phyloP scores from a whole-genome alignment of 2,888 invertebrate species.

The Cantharis flavilabris region DNA sequence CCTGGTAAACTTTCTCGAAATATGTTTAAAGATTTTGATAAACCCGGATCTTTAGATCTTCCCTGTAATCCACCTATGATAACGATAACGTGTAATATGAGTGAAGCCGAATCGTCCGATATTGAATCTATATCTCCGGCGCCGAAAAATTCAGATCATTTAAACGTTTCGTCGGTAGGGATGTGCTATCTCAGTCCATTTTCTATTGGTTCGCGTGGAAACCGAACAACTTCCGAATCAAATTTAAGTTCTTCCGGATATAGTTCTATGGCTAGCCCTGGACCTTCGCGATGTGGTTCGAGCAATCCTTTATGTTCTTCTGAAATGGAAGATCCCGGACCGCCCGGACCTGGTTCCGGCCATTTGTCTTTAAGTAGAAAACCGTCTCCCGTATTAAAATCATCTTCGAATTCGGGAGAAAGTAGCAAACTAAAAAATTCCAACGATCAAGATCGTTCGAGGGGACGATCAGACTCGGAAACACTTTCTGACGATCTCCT shows the following conservation, averaged over 20 bases:
- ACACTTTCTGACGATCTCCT: conserved; percentile 74
- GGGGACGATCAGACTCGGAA: conserved; percentile 74
- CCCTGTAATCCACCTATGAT: conserved; percentile 70
- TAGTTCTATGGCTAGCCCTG: conserved; percentile 84
- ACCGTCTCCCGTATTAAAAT: conserved; percentile 67
- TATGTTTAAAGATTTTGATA: conserved; percentile 67
- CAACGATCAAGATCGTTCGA: conserved; percentile 57
- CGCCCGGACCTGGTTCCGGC: conserved; percentile 57
- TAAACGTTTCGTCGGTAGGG: conserved; percentile 57
- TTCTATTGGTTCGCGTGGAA: conserved; percentile 71
- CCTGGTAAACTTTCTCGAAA: conserved; percentile 49
- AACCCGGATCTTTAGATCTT: conserved; percentile 64
- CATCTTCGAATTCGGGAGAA: conserved; percentile 50
- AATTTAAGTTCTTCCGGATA: conserved; percentile 85
- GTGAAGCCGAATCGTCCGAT: conserved; percentile 72
- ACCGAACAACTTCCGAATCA: conserved; percentile 80
- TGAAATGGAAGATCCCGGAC: conserved; percentile 75
- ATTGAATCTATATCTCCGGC: conserved; percentile 70
- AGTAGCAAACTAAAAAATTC: conserved; percentile 47
- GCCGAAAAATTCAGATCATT: conserved; percentile 51
- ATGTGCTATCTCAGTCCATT: conserved; percentile 82
- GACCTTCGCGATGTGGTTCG: conserved; percentile 80
- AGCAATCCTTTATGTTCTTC: conserved; percentile 78
- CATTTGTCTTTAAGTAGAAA: conserved; percentile 51
- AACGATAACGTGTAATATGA: conserved; percentile 76